phyloP scores from a whole-genome alignment of 2,113 vertebrate genomes.

The Solea solea region DNA sequence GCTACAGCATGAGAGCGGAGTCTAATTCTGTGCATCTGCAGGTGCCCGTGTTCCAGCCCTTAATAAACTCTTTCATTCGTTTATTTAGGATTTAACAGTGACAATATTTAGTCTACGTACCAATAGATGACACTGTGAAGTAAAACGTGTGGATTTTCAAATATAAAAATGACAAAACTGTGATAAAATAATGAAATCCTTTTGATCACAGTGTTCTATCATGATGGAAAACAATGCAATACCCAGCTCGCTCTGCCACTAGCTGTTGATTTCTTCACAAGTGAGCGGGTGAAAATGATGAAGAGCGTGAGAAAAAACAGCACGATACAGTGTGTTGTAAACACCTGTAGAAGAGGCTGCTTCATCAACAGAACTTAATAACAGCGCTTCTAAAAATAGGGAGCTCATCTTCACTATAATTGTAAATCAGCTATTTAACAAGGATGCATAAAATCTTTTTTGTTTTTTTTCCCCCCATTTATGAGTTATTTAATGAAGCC shows the following conservation, averaged over 20 bases:
- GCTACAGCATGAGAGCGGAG: slow-evolving; percentile 28
- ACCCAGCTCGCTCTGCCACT: neutral
- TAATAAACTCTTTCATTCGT: neutral
- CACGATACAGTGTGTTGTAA: slow-evolving; percentile 26
- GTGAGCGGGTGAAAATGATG: slow-evolving; percentile 35
- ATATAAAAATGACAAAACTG: neutral
- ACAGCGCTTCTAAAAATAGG: slow-evolving; percentile 39
- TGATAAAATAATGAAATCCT: neutral
- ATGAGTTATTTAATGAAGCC: neutral
- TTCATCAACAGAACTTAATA: slow-evolving; percentile 38
- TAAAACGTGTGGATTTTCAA: neutral
- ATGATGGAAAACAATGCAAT: neutral
- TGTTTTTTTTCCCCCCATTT: too few species aligned
- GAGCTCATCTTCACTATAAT: neutral
- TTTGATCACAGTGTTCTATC: neutral
- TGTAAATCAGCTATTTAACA: neutral
- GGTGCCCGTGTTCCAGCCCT: neutral
- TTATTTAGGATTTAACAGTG: neutral
- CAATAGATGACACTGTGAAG: neutral
- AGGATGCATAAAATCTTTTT: neutral
- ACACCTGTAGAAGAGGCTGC: slow-evolving; percentile 29
- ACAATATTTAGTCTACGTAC: neutral
- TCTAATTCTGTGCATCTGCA: slow-evolving; percentile 6
- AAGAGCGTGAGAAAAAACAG: slow-evolving; percentile 22
- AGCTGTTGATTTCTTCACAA: slow-evolving; percentile 22